Conservation (phyloP, 1,140 invertebrate species). For the Mycetomoellerius zeteki region DNA sequence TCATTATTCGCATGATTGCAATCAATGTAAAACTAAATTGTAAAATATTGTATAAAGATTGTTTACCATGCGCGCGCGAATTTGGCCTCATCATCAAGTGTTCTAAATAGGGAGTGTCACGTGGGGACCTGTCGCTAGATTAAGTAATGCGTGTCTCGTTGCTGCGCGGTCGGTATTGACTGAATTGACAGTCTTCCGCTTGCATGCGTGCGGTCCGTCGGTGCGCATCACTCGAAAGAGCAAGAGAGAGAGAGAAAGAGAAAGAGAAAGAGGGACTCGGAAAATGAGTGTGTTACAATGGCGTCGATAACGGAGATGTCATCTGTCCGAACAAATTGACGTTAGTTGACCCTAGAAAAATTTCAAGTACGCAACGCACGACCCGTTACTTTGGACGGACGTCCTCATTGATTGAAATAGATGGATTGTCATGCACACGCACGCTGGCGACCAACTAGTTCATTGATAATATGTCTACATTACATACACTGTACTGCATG, state of each 20-base stretch:
- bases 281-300: slow-evolving; percentile 61
- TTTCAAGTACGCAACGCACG: slow-evolving; percentile 52
- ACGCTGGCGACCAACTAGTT: slow-evolving; percentile 23
- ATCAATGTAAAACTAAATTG: background rate
- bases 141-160: slow-evolving; percentile 60
- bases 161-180: slow-evolving; percentile 44
- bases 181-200: slow-evolving; percentile 65
- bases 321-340: slow-evolving; percentile 56
- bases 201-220: slow-evolving; percentile 42
- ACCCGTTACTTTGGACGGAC: slow-evolving; percentile 51
- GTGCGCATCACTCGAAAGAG: slow-evolving; percentile 19
- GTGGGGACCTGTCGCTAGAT: slow-evolving; percentile 45
- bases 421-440: slow-evolving; percentile 49
- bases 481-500: background rate
- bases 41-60: background rate
- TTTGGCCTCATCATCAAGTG: slow-evolving; percentile 17
- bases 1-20: background rate
- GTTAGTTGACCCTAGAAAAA: slow-evolving; percentile 60
- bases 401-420: slow-evolving; percentile 54
- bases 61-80: slow-evolving; percentile 20
- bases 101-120: slow-evolving; percentile 32
- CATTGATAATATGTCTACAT: slow-evolving; percentile 54
- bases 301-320: slow-evolving; percentile 57
- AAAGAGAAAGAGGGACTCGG: slow-evolving; percentile 8
- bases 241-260: background rate